Evolutionary conservation across 1,140 invertebrate species (phyloP).

Genomic region (Zaprionus inermis): DNA sequence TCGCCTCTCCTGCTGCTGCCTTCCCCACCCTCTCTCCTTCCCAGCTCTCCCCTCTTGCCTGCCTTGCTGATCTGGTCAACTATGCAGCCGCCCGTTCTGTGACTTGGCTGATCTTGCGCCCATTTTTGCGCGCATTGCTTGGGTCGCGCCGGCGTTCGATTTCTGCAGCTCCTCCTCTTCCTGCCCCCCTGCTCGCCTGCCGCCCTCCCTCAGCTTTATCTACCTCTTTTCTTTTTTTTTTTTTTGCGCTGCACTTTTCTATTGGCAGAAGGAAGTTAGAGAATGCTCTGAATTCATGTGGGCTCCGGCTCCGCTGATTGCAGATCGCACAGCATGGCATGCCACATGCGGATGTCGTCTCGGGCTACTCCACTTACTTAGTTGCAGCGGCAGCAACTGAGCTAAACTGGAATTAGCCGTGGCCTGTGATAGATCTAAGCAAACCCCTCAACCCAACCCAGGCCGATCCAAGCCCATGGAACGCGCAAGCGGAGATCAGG

Average conservation of each 20-base stretch:
- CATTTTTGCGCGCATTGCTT: slow-evolving; percentile 59
- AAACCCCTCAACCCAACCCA: neutral
- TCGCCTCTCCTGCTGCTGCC: neutral
- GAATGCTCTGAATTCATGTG: slow-evolving; percentile 74
- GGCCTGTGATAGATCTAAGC: slow-evolving; percentile 1
- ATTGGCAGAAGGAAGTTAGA: slow-evolving; percentile 80
- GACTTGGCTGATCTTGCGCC: slow-evolving; percentile 70
- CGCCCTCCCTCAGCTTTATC: neutral
- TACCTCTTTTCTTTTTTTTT: slow-evolving; percentile 2
- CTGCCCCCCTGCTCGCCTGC: neutral
- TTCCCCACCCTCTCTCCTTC: slow-evolving; percentile 5
- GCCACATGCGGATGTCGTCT: slow-evolving; percentile 18
- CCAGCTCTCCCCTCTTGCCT: slow-evolving; percentile 7
- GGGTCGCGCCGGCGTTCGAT: slow-evolving; percentile 66
- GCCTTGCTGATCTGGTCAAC: slow-evolving; percentile 66
- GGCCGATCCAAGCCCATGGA: neutral
- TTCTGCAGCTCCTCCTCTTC: slow-evolving; percentile 7
- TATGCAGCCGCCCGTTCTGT: slow-evolving; percentile 61
- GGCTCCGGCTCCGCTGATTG: slow-evolving; percentile 34
- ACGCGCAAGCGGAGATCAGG: neutral
- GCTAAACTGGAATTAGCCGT: slow-evolving; percentile 10
- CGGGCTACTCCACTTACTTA: slow-evolving; percentile 7
- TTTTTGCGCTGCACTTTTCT: slow-evolving; percentile 57
- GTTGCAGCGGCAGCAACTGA: slow-evolving; percentile 6
- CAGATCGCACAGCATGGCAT: slow-evolving; percentile 22